Evolutionary conservation across 1,140 invertebrate species (phyloP).

Genomic region (Rhyzopertha dominica): DNA sequence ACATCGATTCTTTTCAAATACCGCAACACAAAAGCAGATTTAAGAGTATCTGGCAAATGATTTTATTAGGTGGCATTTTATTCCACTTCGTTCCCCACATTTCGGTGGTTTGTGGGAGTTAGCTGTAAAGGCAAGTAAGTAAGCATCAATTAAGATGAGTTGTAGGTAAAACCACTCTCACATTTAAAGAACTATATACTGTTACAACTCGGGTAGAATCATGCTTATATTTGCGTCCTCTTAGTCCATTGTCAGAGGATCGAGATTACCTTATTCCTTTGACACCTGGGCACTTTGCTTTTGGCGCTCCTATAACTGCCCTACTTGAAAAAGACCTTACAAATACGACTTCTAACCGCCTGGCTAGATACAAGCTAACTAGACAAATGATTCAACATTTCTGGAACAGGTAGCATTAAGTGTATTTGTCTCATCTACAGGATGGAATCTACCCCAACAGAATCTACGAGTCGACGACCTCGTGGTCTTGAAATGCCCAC

Average conservation of each 20-base stretch:
- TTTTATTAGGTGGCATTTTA: too few relatives aligned
- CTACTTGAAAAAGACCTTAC: not conserved
- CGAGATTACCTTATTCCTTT: too few relatives aligned
- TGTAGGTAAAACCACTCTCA: too few relatives aligned
- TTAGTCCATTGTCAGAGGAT: too few relatives aligned
- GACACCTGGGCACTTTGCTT: constrained; percentile 1
- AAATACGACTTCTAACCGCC: not conserved
- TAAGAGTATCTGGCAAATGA: not conserved
- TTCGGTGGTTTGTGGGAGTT: too few relatives aligned
- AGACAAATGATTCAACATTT: constrained; percentile 1
- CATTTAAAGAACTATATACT: too few relatives aligned
- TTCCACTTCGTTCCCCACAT: too few relatives aligned
- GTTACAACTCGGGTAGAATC: too few relatives aligned
- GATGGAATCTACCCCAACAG: constrained; percentile 19
- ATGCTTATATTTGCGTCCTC: too few relatives aligned
- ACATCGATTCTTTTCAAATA: constrained; percentile 1
- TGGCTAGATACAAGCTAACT: not conserved
- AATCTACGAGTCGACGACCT: constrained; percentile 22
- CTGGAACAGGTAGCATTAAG: constrained; percentile 13
- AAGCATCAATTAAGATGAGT: too few relatives aligned
- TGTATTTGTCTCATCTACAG: constrained; percentile 33
- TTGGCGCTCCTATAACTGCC: constrained; percentile 3
- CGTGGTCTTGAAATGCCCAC: constrained; percentile 35
- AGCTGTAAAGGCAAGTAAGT: too few relatives aligned
- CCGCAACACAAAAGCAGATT: too few relatives aligned